Base-by-base conservation (phyloP, 2,797 vertebrate genomes). In the Glossophaga mutica region DNA sequence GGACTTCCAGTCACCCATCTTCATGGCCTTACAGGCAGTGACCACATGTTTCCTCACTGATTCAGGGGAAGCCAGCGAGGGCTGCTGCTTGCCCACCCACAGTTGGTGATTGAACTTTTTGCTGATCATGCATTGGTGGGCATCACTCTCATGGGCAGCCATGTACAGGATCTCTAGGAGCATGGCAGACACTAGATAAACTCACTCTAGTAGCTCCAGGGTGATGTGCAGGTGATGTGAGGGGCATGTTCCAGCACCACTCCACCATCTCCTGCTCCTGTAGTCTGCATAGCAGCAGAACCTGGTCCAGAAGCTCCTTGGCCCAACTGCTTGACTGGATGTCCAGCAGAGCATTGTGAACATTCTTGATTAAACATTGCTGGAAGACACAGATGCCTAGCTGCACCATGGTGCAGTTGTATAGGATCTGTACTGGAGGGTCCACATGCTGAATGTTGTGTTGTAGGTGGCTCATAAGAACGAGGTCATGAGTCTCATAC, bases 221-320 rank as follows among this genome's bases (percentile, higher is more conserved):
- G 99, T 99, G 97, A 99, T 99, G 98, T 99, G 99, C 99, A 99
- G 99, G 98, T 99, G 99, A n/a, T n/a, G n/a, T n/a, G 98, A 99
- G 99, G 0, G 99, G 99, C 73, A 99, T 99, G 97, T 99, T 99
- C 83, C 99, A 98, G 67, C 99, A 98, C 98, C 99, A 99, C 95
- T 99, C 99, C 0, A 99, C 99, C 98, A 99, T 99, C 98, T 99
- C 99, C 98, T 99, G 99, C 98, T 99, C 99, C 0, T 99, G 99
- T 98, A 99, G 99, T 98, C 99, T 99, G 96, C 99, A 99, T 98
- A 99, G 99, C 82, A 99, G 98, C 76, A 99, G 97, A 4, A 99
- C 99, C 97, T 99, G 99, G 7, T 99, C 99, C 90, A 99, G 98
- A 39, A 99, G 99, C 97, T 99, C 99, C 97, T 99, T 99, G 94